A percentile compares a stretch with the other conserved stretches of the same genome.
These are phyloP conservation scores for Napeogenes sylphis DNA, from an alignment of 2,888 invertebrate genomes.

Conservation along the genomic window DNA sequence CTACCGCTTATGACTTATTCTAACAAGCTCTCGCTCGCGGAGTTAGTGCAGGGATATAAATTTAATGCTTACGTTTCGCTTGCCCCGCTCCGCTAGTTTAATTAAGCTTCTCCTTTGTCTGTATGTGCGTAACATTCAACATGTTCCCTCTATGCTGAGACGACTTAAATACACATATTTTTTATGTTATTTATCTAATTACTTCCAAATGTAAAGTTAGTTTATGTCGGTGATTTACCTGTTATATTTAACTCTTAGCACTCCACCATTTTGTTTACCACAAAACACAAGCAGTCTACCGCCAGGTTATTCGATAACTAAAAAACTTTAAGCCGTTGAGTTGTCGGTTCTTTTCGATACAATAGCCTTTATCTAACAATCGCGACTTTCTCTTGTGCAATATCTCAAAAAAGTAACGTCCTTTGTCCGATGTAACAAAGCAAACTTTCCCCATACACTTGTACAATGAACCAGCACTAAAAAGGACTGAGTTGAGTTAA, in stretches of 20 bases:
- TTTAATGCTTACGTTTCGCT: slow-evolving; percentile 77
- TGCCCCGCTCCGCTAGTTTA: slow-evolving; percentile 73
- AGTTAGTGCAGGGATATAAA: slow-evolving; percentile 77
- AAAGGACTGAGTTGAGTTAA: slow-evolving; percentile 33
- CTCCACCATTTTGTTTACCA: slow-evolving; percentile 25
- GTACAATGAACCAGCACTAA: slow-evolving; percentile 46
- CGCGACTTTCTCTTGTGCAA: slow-evolving; percentile 66
- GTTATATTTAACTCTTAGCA: slow-evolving; percentile 7
- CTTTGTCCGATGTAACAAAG: slow-evolving; percentile 56
- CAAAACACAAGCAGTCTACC: slow-evolving; percentile 58
- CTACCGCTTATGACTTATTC: slow-evolving; percentile 41
- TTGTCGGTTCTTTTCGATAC: slow-evolving; percentile 56
- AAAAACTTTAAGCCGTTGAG: slow-evolving; percentile 61
- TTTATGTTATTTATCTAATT: not conserved
- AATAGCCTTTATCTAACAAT: slow-evolving; percentile 60
- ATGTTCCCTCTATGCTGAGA: slow-evolving; percentile 57
- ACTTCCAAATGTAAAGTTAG: not conserved
- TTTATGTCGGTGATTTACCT: not conserved
- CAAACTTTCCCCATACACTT: slow-evolving; percentile 63
- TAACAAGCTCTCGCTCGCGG: slow-evolving; percentile 61
- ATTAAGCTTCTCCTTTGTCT: slow-evolving; percentile 74
- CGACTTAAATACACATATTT: slow-evolving; percentile 18
- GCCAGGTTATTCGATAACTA: slow-evolving; percentile 59
- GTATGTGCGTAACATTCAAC: slow-evolving; percentile 72
- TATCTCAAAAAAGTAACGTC: slow-evolving; percentile 56